A percentile compares a stretch with the other conserved stretches of the same genome.
These are phyloP conservation scores for Nephrotoma flavescens DNA, from an alignment of 2,888 invertebrate species.

Conservation along the genomic window DNA sequence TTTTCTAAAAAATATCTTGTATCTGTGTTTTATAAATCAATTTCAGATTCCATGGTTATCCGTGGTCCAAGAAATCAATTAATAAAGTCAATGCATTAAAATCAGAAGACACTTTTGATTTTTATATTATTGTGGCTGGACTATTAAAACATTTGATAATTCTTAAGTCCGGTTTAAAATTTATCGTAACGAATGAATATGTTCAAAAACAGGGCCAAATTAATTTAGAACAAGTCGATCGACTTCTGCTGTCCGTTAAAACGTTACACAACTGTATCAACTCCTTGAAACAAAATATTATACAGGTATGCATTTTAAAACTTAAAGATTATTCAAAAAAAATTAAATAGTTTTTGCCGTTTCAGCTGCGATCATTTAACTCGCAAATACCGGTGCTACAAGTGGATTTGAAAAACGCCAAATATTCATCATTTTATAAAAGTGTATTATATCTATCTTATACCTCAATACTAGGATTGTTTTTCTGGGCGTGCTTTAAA, in stretches of 20 bases:
- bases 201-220: background rate
- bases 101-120: slow-evolving; percentile 14
- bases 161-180: background rate
- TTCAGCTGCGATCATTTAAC: background rate
- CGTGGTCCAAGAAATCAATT: slow-evolving; percentile 26
- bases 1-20: background rate
- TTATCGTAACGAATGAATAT: background rate
- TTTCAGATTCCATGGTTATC: slow-evolving; percentile 27
- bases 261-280: background rate
- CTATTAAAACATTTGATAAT: background rate
- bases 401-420: background rate
- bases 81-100: slow-evolving; percentile 19
- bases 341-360: background rate
- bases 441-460: background rate
- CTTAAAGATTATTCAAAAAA: background rate
- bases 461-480: background rate
- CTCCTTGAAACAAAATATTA: background rate
- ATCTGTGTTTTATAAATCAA: background rate
- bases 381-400: background rate
- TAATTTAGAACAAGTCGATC: background rate
- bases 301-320: background rate
- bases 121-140: background rate
- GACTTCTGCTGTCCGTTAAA: background rate
- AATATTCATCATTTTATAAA: background rate
- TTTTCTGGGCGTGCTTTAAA: background rate